These are phyloP conservation scores for Venustoraphidia nigricollis DNA, from an alignment of 2,888 invertebrate genomes.

Conservation along the genomic window DNA sequence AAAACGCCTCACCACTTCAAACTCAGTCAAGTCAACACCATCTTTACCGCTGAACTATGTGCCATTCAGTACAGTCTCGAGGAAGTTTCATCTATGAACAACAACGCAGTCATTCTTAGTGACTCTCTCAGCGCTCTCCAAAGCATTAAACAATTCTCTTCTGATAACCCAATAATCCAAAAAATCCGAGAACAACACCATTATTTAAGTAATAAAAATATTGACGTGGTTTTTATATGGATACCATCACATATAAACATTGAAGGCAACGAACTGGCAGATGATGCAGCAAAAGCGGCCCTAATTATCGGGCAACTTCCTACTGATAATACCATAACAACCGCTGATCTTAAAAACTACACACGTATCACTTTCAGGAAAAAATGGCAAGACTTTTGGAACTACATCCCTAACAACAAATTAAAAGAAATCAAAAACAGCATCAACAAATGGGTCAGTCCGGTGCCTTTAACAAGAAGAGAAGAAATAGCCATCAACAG, in stretches of 20 bases:
- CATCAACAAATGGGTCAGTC: background rate
- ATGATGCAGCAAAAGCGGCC: background rate
- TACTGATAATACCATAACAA: background rate
- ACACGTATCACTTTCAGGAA: background rate
- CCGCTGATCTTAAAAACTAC: background rate
- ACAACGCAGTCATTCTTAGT: too few relatives aligned
- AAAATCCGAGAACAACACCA: too few relatives aligned
- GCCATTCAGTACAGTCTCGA: too few relatives aligned
- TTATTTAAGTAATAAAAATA: too few relatives aligned
- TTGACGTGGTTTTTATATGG: background rate
- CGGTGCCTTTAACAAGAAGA: background rate
- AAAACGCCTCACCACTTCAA: too few relatives aligned
- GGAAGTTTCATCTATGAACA: too few relatives aligned
- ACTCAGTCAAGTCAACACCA: too few relatives aligned
- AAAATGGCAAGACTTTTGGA: conserved; percentile 1
- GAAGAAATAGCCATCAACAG: background rate
- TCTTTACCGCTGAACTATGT: too few relatives aligned
- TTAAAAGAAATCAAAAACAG: background rate
- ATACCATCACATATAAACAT: background rate
- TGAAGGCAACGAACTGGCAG: background rate
- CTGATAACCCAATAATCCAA: too few relatives aligned
- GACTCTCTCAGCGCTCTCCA: too few relatives aligned
- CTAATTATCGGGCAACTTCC: background rate
- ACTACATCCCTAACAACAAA: background rate
- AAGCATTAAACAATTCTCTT: too few relatives aligned